A percentile compares a stretch with the other conserved stretches of the same genome.
These are phyloP conservation scores for Pan troglodytes DNA, from an alignment of 2,113 vertebrate species.

Conservation along the genomic window NHGRI_mPanTro3-v2.1_pri NC_072398.2:3452501-3453000, in stretches of 20 bases:
- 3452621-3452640: constrained; percentile 56
- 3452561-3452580: constrained; percentile 70
- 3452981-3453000: constrained; percentile 78
- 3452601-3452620: constrained; percentile 79
- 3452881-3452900: constrained; percentile 81
- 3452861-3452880: constrained; percentile 89
- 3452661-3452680: constrained; percentile 69
- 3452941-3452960: constrained; percentile 82
- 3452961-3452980: constrained; percentile 84
- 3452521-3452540: constrained; percentile 85
- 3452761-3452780: constrained; percentile 69
- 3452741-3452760: constrained; percentile 77
- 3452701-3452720: constrained; percentile 93
- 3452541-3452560: constrained; percentile 85
- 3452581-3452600: constrained; percentile 45
- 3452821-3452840: constrained; percentile 90
- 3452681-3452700: constrained; percentile 94
- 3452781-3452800: constrained; percentile 60
- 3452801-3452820: constrained; percentile 86
- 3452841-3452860: constrained; percentile 89
- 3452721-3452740: constrained; percentile 79
- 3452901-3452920: constrained; percentile 89
- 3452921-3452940: constrained; percentile 90
- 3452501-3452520: constrained; percentile 85
- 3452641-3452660: constrained; percentile 6